A percentile compares a stretch with the other conserved stretches of the same genome.
Evolutionary conservation across 1,140 invertebrate species (phyloP).

Genomic region (Drosophila kanapiae): DNA sequence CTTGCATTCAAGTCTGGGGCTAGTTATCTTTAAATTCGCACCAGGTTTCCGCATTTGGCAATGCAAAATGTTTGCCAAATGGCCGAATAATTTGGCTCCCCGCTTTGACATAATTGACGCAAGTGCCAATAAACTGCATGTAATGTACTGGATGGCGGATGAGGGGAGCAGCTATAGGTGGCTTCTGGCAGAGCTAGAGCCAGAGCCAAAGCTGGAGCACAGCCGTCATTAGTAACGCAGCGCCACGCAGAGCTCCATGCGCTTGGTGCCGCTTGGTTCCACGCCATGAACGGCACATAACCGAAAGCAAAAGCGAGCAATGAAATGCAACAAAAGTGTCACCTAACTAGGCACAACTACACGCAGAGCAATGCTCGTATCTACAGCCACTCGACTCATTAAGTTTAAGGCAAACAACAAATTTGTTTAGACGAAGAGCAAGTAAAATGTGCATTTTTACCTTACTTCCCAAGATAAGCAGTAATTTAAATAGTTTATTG

Average conservation of each 20-base stretch:
- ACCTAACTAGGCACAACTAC: slow-evolving; percentile 26
- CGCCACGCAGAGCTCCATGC: slow-evolving; percentile 33
- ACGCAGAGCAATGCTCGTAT: background rate
- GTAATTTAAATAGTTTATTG: no score
- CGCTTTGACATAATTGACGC: slow-evolving; percentile 61
- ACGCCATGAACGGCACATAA: slow-evolving; percentile 45
- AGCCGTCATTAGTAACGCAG: slow-evolving; percentile 75
- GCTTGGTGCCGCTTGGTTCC: slow-evolving; percentile 70
- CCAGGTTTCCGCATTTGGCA: slow-evolving; percentile 39
- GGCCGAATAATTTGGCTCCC: slow-evolving; percentile 26
- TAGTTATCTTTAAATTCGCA: slow-evolving; percentile 2
- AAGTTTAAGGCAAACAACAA: background rate
- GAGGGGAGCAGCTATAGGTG: background rate
- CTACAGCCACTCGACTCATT: background rate
- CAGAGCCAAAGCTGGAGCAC: slow-evolving; percentile 1
- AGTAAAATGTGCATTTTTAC: background rate
- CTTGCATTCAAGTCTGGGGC: no score
- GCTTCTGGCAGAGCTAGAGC: background rate
- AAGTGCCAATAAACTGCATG: slow-evolving; percentile 78
- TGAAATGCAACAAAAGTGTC: slow-evolving; percentile 75
- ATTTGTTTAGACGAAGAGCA: no score
- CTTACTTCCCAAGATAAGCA: no score
- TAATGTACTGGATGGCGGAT: slow-evolving; percentile 32
- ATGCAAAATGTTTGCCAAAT: slow-evolving; percentile 45
- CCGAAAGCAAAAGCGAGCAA: slow-evolving; percentile 35